Conservation (phyloP, 2,888 invertebrate species). For the Laspeyria flexula region DNA sequence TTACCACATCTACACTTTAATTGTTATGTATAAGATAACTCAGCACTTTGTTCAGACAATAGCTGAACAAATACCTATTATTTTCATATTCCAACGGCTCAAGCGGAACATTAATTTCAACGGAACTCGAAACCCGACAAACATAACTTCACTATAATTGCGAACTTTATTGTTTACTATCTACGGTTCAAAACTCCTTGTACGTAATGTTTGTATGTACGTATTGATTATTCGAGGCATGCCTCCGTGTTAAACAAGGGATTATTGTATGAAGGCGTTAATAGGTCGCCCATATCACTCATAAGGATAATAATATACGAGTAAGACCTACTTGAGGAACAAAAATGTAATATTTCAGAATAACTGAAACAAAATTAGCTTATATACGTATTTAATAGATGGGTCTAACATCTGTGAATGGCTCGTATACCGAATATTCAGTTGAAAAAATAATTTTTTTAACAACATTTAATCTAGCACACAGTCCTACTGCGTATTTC, state of each 20-base stretch:
- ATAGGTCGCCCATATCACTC: slow-evolving; percentile 23
- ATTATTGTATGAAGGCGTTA: slow-evolving; percentile 34
- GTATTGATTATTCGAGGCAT: slow-evolving; percentile 41
- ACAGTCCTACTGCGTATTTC: too few species aligned
- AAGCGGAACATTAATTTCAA: slow-evolving; percentile 39
- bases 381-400: too few species aligned
- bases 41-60: slow-evolving; percentile 9
- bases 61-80: slow-evolving; percentile 26
- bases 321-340: too few species aligned
- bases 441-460: too few species aligned
- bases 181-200: slow-evolving; percentile 19
- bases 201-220: slow-evolving; percentile 8
- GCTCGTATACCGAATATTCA: too few species aligned
- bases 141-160: slow-evolving; percentile 2
- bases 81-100: slow-evolving; percentile 36
- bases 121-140: slow-evolving; percentile 35
- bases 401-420: too few species aligned
- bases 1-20: not conserved
- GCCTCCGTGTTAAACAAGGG: slow-evolving; percentile 33
- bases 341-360: too few species aligned
- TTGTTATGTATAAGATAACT: not conserved
- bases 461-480: too few species aligned
- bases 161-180: slow-evolving; percentile 3
- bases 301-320: slow-evolving; percentile 6
- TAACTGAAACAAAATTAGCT: too few species aligned